phyloP scores from a whole-genome alignment of 2,888 invertebrate species.

The Hypena proboscidalis region DNA sequence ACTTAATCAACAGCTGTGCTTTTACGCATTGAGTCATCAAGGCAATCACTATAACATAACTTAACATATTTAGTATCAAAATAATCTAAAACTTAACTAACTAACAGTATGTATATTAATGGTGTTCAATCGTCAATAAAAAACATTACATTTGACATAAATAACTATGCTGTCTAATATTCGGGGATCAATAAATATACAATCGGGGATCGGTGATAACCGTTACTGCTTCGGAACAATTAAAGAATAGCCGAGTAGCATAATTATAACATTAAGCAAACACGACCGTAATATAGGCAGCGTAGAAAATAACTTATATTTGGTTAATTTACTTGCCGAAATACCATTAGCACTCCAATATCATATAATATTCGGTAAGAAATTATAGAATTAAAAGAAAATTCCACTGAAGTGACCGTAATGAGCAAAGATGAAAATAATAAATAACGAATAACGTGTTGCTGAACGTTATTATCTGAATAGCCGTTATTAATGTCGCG shows the following conservation, averaged over 20 bases:
- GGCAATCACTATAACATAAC: too few species aligned
- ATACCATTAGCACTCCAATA: background rate
- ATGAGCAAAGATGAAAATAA: constrained; percentile 17
- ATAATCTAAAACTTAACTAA: too few species aligned
- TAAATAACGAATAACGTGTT: constrained; percentile 21
- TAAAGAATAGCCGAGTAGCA: too few species aligned
- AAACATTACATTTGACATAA: too few species aligned
- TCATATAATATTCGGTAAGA: background rate
- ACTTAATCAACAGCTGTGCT: too few species aligned
- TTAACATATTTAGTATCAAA: too few species aligned
- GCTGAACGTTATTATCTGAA: constrained; percentile 33
- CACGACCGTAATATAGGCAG: background rate
- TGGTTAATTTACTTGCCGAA: background rate
- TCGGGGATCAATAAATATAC: too few species aligned
- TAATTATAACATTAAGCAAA: constrained; percentile 1
- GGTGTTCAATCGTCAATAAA: too few species aligned
- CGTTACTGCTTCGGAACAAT: background rate
- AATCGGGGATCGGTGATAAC: too few species aligned
- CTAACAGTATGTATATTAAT: too few species aligned
- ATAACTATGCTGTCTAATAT: too few species aligned
- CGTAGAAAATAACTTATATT: background rate
- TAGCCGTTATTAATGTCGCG: constrained; percentile 31
- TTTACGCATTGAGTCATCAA: too few species aligned
- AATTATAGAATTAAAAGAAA: constrained; percentile 10
- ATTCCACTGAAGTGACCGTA: constrained; percentile 17